These are phyloP conservation scores for Drosophila algonquin DNA, from an alignment of 2,888 invertebrate genomes.

Conservation along the genomic window DNA sequence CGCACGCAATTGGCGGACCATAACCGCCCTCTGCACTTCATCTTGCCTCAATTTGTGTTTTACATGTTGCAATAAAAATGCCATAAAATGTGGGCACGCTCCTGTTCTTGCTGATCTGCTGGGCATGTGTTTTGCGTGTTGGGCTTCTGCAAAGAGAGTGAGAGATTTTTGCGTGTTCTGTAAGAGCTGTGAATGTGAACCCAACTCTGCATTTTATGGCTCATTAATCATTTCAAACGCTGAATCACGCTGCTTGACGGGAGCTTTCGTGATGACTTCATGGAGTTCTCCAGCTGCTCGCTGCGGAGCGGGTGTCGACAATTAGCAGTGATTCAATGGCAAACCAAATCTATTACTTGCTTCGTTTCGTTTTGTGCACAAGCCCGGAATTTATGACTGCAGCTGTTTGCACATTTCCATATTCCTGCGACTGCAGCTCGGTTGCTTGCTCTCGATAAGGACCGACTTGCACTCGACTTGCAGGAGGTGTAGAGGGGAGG, in stretches of 20 bases:
- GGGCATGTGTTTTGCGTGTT: conserved; percentile 7
- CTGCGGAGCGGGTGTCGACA: conserved; percentile 33
- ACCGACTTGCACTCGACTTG: conserved; percentile 9
- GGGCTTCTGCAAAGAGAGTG: neutral
- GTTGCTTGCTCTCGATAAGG: conserved; percentile 40
- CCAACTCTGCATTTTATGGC: conserved; percentile 62
- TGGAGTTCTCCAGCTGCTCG: conserved; percentile 40
- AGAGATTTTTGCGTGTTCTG: conserved; percentile 49
- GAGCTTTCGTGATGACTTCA: conserved; percentile 58
- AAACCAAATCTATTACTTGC: conserved; percentile 23
- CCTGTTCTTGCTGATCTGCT: conserved; percentile 25
- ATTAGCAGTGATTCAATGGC: conserved; percentile 48
- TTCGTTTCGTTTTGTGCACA: conserved; percentile 7
- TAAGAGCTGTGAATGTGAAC: conserved; percentile 53
- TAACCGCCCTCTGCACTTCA: neutral
- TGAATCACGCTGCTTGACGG: conserved; percentile 55
- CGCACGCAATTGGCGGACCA: conserved; percentile 24
- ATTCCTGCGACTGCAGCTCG: conserved; percentile 41
- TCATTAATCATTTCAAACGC: conserved; percentile 63
- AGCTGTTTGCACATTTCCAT: conserved; percentile 53
- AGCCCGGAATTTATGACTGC: conserved; percentile 57
- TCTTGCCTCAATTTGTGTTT: conserved; percentile 66
- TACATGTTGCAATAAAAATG: conserved; percentile 73
- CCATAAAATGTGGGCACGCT: conserved; percentile 51
- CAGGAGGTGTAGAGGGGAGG: neutral